Conservation (phyloP, 2,113 vertebrate species). For the Glaucomys volans region DNA sequence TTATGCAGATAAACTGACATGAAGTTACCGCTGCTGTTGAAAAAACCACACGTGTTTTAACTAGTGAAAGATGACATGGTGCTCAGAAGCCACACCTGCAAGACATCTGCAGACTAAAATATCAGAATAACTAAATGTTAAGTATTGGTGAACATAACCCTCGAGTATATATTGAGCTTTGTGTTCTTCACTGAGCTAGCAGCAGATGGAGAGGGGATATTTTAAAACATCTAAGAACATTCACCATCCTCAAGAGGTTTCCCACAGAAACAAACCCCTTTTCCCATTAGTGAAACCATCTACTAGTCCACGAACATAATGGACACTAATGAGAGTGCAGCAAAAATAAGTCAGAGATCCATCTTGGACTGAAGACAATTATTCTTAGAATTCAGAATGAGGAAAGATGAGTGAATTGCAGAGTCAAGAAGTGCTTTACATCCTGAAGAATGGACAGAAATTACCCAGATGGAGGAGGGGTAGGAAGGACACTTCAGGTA, state of each 20-base stretch:
- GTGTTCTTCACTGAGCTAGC: neutral
- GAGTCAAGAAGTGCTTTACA: neutral
- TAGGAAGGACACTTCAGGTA: neutral
- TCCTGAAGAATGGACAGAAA: neutral
- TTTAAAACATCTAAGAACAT: neutral
- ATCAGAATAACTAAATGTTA: neutral
- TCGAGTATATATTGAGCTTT: neutral
- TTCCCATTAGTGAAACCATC: neutral
- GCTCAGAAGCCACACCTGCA: conserved; percentile 50
- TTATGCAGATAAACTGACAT: conserved; percentile 38
- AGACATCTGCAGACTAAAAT: conserved; percentile 43
- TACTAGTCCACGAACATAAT: neutral
- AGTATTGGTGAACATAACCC: neutral
- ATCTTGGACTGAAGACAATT: neutral
- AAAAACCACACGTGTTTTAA: conserved; percentile 59
- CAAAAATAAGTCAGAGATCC: neutral
- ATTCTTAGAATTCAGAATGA: neutral
- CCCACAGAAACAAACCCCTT: too few species aligned
- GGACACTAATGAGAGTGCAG: neutral
- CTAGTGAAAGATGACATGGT: conserved; percentile 22
- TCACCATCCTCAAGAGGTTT: neutral
- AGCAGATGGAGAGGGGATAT: neutral
- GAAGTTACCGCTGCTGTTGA: conserved; percentile 2
- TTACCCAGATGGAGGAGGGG: neutral
- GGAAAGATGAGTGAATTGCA: neutral